These are phyloP conservation scores for Ophthalmolycus amberensis DNA, from an alignment of 2,113 vertebrate species.

Conservation along the genomic window DNA sequence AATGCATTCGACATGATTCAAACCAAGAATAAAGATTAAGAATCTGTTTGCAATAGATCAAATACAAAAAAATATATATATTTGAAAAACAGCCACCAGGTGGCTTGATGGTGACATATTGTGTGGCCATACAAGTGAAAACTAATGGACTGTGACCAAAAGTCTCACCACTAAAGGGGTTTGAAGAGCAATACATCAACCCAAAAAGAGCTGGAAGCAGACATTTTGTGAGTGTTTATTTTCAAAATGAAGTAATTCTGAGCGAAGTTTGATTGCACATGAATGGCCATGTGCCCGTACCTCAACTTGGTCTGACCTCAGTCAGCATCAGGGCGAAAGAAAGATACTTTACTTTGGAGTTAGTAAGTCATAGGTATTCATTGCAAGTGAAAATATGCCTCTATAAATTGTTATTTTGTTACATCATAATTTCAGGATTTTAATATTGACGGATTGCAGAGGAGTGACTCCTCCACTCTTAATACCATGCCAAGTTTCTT, in stretches of 20 bases:
- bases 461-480: constrained; percentile 38
- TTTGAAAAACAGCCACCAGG: background rate
- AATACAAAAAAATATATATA: background rate
- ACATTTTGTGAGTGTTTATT: background rate
- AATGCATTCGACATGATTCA: background rate
- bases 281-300: background rate
- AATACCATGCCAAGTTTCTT: constrained; percentile 41
- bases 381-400: background rate
- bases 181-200: background rate
- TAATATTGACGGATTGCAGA: constrained; percentile 29
- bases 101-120: background rate
- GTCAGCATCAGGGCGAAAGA: background rate
- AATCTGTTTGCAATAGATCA: background rate
- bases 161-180: background rate
- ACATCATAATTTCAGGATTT: constrained; percentile 20
- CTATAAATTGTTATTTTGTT: background rate
- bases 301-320: background rate
- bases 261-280: background rate
- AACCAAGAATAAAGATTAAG: too few relatives aligned
- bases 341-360: background rate
- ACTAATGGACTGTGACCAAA: background rate
- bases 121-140: background rate
- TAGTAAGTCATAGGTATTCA: constrained; percentile 10
- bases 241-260: background rate
- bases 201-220: background rate